Evolutionary conservation across 2,797 vertebrate genomes (phyloP).

Genomic region (Hozukius guyotensis): DNA sequence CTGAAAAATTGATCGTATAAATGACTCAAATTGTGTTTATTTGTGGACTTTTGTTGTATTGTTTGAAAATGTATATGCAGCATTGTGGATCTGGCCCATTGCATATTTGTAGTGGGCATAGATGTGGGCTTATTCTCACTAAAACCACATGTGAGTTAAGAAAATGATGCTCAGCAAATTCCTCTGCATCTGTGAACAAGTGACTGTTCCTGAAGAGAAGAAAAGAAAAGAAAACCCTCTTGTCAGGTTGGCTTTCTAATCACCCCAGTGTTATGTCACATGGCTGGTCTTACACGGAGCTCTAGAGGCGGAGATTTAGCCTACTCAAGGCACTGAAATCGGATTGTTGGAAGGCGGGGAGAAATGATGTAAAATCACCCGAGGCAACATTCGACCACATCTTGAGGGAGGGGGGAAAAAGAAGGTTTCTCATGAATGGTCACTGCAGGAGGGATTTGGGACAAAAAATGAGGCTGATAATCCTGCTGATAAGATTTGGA

Average conservation of each 20-base stretch:
- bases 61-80: background rate
- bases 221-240: conserved; percentile 48
- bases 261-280: conserved; percentile 72
- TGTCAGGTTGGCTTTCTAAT: conserved; percentile 62
- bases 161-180: background rate
- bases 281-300: conserved; percentile 70
- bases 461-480: conserved; percentile 5
- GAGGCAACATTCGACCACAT: conserved; percentile 76
- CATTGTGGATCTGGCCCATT: background rate
- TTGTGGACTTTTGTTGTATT: background rate
- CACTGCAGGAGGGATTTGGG: conserved; percentile 26
- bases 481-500: conserved; percentile 9
- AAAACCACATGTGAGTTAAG: background rate
- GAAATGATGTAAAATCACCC: conserved; percentile 83
- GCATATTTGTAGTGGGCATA: background rate
- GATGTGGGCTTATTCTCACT: background rate
- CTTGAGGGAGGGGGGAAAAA: conserved; percentile 8
- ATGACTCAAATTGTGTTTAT: background rate
- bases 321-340: conserved; percentile 72
- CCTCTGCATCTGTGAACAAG: conserved; percentile 6
- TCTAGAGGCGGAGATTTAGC: conserved; percentile 58
- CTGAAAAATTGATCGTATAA: background rate
- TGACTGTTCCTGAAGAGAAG: background rate
- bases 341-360: conserved; percentile 80
- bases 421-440: conserved; percentile 38